Evolutionary conservation across 2,888 invertebrate genomes (phyloP).

Genomic region (Torymus texanus): DNA sequence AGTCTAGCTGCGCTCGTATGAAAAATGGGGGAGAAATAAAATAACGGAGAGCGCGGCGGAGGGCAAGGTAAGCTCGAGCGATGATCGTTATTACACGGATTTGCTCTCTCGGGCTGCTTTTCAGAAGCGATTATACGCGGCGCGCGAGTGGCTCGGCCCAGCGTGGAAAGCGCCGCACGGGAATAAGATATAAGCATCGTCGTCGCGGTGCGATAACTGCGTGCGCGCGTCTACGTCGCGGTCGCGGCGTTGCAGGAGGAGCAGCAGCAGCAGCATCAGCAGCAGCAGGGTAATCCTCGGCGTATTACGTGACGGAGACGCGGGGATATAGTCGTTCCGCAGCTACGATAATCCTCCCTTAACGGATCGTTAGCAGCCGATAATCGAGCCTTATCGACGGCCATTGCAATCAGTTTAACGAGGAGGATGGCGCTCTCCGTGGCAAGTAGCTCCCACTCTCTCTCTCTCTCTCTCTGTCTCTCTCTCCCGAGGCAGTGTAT

Average conservation of each 20-base stretch:
- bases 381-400: slow-evolving; percentile 60
- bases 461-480: no score
- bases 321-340: slow-evolving; percentile 49
- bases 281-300: slow-evolving; percentile 52
- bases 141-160: not conserved
- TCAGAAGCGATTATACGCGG: not conserved
- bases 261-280: not conserved
- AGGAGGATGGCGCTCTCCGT: slow-evolving; percentile 4
- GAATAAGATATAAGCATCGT: slow-evolving; percentile 8
- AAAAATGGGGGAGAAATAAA: no score
- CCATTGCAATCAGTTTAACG: slow-evolving; percentile 53
- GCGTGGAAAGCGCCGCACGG: not conserved
- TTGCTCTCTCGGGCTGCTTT: slow-evolving; percentile 1
- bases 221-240: not conserved
- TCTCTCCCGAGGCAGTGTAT: not conserved
- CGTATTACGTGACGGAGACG: slow-evolving; percentile 57
- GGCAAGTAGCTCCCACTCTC: not conserved
- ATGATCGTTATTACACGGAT: slow-evolving; percentile 13
- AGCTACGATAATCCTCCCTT: slow-evolving; percentile 59
- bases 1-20: no score
- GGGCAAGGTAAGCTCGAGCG: not conserved
- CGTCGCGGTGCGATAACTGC: slow-evolving; percentile 21
- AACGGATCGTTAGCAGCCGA: slow-evolving; percentile 62
- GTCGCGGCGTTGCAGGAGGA: no score
- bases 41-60: no score